Base-by-base conservation (phyloP, 35 echinoderm and acorn worm species). In the Apostichopus parvimensis region DNA sequence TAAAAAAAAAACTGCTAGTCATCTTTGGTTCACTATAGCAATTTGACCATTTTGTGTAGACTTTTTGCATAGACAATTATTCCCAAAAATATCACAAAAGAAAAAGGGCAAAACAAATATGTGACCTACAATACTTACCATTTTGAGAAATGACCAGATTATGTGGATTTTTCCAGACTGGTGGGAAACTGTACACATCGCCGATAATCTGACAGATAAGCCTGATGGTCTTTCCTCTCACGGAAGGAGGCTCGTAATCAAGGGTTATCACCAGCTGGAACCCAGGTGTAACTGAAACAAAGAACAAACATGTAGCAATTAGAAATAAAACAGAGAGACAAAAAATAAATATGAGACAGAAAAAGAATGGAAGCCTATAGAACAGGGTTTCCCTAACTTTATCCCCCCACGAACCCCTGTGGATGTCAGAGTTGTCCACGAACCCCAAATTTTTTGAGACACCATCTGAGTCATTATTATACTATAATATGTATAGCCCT, bases 111-210 rank as follows among this genome's bases (percentile, higher is more conserved):
- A 9, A 78, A 9, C n/a, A 78, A 17, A 45, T 9, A 78, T 78
- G 34, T 78, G 7, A 12, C 77, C 77, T 78, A 4, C 17, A 0
- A 78, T 12, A 15, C 70, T 1, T 73, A 73, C 70, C 70, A 73
- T 73, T 73, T 73, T 73, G 5, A 17, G 58, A 70, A 0, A 87
- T 87, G 22, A 87, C 84, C 54, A 87, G 17, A 23, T 60, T 52
- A 20, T 87, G 17, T 17, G 84, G 84, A 65, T n/a, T 87, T 70
- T 87, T 87, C 84, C 84, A 87, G 57, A 87, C 54, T 4, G 84
- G 84, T n/a, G 54, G 54, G 58, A 61, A 70, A 87, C 84, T 26
- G 11, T 20, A 4, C 1, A 2, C 7, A 14, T 87, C 26, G 24
- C 84, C 84, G 4, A 17, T 26, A 25, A 87, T 22, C 84, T 87